phyloP scores from a whole-genome alignment of 2,797 vertebrate species.

The Peromyscus melanophrys region DNA sequence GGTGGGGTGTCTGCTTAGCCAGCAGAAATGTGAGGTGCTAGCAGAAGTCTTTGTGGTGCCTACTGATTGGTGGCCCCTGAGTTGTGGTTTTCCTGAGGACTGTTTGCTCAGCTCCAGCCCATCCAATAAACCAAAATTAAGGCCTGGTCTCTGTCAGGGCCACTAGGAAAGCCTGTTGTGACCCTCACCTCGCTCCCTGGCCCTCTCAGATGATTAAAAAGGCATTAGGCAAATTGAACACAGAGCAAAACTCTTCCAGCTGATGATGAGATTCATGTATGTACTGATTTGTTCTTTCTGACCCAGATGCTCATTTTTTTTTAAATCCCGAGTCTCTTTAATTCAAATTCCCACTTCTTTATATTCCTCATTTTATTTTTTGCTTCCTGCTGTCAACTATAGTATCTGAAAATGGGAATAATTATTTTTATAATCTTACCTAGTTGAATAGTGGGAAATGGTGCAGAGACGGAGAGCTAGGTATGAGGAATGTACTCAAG shows the following conservation, averaged over 20 bases:
- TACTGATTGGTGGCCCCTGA: no score
- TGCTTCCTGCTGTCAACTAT: not conserved
- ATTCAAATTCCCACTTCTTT: not conserved
- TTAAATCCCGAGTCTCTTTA: not conserved
- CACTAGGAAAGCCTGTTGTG: no score
- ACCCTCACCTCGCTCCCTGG: no score
- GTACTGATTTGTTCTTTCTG: not conserved
- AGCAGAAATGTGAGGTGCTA: no score
- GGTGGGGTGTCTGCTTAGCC: no score
- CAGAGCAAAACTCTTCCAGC: no score
- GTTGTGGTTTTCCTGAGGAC: no score
- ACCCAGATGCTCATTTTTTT: not conserved
- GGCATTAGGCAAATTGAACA: no score
- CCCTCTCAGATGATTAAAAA: not conserved
- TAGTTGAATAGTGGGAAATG: not conserved
- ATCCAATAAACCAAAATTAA: no score
- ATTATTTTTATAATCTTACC: not conserved
- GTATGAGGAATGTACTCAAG: not conserved
- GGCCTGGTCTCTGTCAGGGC: no score
- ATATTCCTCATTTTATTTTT: not conserved
- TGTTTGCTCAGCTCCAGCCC: no score
- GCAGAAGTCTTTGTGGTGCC: no score
- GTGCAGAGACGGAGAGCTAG: accelerated
- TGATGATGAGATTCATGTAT: accelerated
- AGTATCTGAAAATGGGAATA: not conserved